Evolutionary conservation across 2,797 vertebrate genomes (phyloP).

Genomic region (Alcedo quadribrachys): DNA sequence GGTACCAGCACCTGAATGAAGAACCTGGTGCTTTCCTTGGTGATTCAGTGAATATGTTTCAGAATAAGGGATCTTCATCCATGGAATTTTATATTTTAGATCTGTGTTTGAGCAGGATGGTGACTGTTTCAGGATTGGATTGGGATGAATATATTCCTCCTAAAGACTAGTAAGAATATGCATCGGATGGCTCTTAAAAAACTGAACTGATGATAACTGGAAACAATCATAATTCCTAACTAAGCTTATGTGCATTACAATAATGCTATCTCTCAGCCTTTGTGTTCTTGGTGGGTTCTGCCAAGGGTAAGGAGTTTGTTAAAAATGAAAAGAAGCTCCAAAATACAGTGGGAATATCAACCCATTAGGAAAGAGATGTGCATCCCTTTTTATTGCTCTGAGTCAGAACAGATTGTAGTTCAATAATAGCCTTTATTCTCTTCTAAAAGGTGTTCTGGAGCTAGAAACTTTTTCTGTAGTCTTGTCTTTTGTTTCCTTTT

Average conservation of each 20-base stretch:
- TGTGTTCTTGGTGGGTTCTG: not conserved
- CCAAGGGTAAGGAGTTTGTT: conserved; percentile 7
- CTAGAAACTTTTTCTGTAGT: conserved; percentile 37
- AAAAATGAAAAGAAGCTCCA: conserved; percentile 4
- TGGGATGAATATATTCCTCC: not conserved
- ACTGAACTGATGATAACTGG: not conserved
- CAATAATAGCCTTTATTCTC: conserved; percentile 28
- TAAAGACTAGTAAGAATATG: no score
- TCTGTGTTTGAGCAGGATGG: not conserved
- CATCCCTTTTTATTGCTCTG: not conserved
- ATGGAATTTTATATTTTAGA: not conserved
- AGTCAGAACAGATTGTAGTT: not conserved
- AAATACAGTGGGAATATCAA: not conserved
- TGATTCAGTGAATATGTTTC: not conserved
- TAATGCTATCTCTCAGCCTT: not conserved
- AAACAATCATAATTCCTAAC: not conserved
- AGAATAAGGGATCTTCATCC: not conserved
- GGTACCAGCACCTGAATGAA: not conserved
- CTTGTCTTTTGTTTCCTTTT: conserved; percentile 24
- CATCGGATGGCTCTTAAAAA: not conserved
- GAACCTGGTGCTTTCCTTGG: not conserved
- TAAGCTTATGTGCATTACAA: not conserved
- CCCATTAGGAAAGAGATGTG: not conserved
- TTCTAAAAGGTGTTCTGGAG: conserved; percentile 10
- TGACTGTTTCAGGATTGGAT: not conserved